Evolutionary conservation across 2,888 invertebrate species (phyloP), one percentile per base, ranked within the genome.

Genomic region (Ephialtes manifestator): DNA sequence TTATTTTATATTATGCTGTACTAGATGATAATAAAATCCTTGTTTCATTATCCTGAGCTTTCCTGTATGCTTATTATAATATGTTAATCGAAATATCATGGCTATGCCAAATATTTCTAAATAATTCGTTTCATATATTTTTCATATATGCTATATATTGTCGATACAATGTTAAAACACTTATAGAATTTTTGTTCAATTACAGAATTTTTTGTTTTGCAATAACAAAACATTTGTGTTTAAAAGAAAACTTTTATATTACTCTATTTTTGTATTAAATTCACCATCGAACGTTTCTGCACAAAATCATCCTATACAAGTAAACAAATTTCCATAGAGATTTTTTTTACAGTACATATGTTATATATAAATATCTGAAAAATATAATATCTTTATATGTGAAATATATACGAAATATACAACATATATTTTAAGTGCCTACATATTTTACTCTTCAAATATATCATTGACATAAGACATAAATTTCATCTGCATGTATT

Each of bases 1-100:
- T 58, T 15, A 48, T 60, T 74, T 74, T 60, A 31, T 74, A 60
- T 10, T 48, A 18, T 18, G 13, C 39, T 74, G 74, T 74, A 74
- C 46, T 46, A 11, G 31, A 46, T 46, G 24, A 31, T 46, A 74
- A 74, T 74, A 74, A 74, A 74, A 60, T 46, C 58, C 39, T 74
- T 43, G n/a, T 46, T 74, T 43, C 15, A 60, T 2, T 60, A 74
- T 60, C 48, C 11, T 20, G 28, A 46, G 48, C n/a, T 74, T 58
- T 8, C 3, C n/a, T 28, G 60, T 46, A 4, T 2, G 28, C 28
- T 60, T 60, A 58, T 72, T 39, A 20, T 20, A 2, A 24, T 24
- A 31, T 1, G 15, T 31, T 4, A 71, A 53, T n/a, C 0, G 31
- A 20, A 18, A n/a, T 48, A 48, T 13, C 13, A 4, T n/a, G 10